A percentile compares a stretch with the other conserved stretches of the same genome.
These are phyloP conservation scores for Lamprotornis superbus DNA, from an alignment of 2,113 vertebrate genomes.

Conservation along the genomic window DNA sequence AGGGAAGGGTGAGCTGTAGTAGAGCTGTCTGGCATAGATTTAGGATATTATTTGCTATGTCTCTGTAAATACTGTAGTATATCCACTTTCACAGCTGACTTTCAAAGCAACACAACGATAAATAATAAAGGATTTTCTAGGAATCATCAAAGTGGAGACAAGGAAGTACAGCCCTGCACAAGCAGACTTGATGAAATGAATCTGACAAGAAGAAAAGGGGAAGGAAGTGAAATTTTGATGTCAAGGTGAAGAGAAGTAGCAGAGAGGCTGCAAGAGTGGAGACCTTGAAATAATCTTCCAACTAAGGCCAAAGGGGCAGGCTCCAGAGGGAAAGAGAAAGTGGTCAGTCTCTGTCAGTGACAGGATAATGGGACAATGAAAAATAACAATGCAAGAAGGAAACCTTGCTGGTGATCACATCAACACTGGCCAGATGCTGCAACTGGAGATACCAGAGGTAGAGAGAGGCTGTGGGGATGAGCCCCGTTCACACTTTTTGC, in stretches of 20 bases:
- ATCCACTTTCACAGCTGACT: background rate
- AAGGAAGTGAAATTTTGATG: background rate
- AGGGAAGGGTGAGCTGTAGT: background rate
- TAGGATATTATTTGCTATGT: background rate
- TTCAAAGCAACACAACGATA: background rate
- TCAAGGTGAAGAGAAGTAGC: background rate
- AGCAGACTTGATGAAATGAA: background rate
- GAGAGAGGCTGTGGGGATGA: background rate
- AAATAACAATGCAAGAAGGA: background rate
- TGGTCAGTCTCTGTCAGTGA: background rate
- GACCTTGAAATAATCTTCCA: background rate
- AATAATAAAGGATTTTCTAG: conserved; percentile 2
- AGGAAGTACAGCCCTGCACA: background rate
- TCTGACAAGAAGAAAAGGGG: background rate
- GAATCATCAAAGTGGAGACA: background rate
- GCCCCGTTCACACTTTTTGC: background rate
- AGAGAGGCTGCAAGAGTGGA: background rate
- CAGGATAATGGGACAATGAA: background rate
- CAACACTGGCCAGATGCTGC: background rate
- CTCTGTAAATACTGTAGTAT: background rate
- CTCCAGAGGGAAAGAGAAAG: background rate
- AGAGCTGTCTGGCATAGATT: background rate
- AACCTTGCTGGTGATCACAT: background rate
- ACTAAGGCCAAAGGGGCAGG: background rate
- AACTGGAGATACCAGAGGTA: background rate